Evolutionary conservation across 2,888 invertebrate genomes (phyloP).

Genomic region (Cosmorhoe ocellata): DNA sequence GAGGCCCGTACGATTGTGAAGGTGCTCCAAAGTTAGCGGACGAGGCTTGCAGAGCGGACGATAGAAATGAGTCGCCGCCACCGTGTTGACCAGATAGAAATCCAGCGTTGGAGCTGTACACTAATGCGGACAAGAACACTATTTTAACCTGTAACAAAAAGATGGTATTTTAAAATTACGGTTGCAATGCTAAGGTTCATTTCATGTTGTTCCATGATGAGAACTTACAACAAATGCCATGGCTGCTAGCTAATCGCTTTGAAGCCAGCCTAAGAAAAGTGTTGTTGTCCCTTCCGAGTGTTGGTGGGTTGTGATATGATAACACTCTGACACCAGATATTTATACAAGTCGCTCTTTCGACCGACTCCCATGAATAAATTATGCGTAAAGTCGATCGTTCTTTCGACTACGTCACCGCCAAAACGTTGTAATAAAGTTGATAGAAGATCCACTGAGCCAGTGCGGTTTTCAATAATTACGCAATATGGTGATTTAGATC

Average conservation of each 20-base stretch:
- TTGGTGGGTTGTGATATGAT: conserved; percentile 67
- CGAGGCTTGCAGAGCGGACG: conserved; percentile 61
- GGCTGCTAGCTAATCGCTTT: conserved; percentile 80
- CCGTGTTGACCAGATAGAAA: conserved; percentile 50
- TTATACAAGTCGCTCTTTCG: conserved; percentile 71
- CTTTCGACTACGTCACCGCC: conserved; percentile 45
- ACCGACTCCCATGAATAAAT: conserved; percentile 65
- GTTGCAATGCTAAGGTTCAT: not conserved
- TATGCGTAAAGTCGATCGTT: conserved; percentile 49
- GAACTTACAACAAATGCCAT: conserved; percentile 79
- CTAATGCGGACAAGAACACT: conserved; percentile 62
- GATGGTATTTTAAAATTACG: conserved; percentile 7
- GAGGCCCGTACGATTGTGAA: conserved; percentile 60
- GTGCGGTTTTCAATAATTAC: conserved; percentile 41
- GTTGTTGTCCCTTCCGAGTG: conserved; percentile 72
- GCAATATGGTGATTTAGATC: conserved; percentile 32
- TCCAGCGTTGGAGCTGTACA: conserved; percentile 63
- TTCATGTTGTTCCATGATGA: conserved; percentile 22
- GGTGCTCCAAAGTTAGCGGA: conserved; percentile 69
- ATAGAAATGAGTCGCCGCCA: conserved; percentile 58
- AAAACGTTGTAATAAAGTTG: conserved; percentile 43
- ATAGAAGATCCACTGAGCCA: conserved; percentile 38
- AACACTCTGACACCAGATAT: conserved; percentile 63
- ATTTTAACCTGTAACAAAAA: conserved; percentile 67
- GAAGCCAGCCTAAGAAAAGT: conserved; percentile 64